A percentile compares a stretch with the other conserved stretches of the same genome.
Evolutionary conservation across 2,888 invertebrate species (phyloP).

Genomic region (Cetonia aurata): DNA sequence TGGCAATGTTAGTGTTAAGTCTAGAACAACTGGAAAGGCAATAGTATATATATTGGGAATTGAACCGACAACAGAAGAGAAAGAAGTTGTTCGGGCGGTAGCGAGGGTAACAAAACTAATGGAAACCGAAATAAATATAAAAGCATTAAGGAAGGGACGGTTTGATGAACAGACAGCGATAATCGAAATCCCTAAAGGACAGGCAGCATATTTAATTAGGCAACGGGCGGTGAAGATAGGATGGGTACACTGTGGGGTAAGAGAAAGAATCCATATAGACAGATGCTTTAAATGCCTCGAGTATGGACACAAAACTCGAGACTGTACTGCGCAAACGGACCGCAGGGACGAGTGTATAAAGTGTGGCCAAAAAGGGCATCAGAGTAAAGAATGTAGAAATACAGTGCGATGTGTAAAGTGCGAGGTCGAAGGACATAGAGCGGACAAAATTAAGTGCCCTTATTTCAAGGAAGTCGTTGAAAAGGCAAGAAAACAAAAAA

Average conservation of each 20-base stretch:
- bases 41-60: no score
- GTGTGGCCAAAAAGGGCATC: conserved; percentile 43
- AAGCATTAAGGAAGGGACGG: no score
- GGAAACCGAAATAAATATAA: no score
- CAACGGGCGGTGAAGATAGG: conserved; percentile 2
- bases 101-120: no score
- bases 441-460: conserved; percentile 28
- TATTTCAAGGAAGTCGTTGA: background rate
- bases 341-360: conserved; percentile 34
- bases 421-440: conserved; percentile 39
- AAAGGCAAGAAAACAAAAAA: background rate
- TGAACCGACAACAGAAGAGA: no score
- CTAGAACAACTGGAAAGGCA: no score
- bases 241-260: conserved; percentile 23
- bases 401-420: conserved; percentile 34
- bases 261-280: conserved; percentile 8
- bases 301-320: conserved; percentile 26
- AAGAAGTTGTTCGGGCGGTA: no score
- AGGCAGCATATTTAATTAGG: background rate
- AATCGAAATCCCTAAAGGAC: conserved; percentile 2
- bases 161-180: conserved; percentile 17
- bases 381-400: conserved; percentile 34
- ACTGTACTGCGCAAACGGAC: conserved; percentile 26
- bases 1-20: no score
- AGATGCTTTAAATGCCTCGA: conserved; percentile 41